These are phyloP conservation scores for Drosophila mojavensis DNA, from an alignment of 1,140 invertebrate species.

Conservation along the genomic window DNA sequence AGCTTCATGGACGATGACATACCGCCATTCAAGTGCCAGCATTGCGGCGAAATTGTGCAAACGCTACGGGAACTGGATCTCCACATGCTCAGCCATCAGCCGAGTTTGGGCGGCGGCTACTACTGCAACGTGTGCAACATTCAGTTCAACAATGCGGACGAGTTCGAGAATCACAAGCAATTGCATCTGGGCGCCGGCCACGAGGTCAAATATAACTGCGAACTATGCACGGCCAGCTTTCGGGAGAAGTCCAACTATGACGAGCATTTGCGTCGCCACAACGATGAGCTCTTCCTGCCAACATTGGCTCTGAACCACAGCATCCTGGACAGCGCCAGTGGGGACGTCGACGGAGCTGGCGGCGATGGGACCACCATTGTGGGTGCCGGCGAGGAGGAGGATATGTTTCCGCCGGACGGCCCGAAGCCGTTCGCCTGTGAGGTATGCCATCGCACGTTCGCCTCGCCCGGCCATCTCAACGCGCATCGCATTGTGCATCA, in stretches of 20 bases:
- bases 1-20: constrained; percentile 78
- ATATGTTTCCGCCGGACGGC: constrained; percentile 33
- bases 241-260: constrained; percentile 77
- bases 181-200: constrained; percentile 61
- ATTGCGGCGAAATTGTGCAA: constrained; percentile 71
- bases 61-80: constrained; percentile 71
- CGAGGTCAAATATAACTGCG: constrained; percentile 72
- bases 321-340: constrained; percentile 51
- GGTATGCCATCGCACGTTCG: constrained; percentile 67
- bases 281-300: constrained; percentile 75
- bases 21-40: constrained; percentile 77
- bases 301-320: constrained; percentile 68
- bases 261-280: constrained; percentile 77
- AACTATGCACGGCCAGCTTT: constrained; percentile 79
- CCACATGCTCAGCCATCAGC: constrained; percentile 71
- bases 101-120: constrained; percentile 58
- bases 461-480: constrained; percentile 64
- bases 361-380: not conserved
- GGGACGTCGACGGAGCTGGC: constrained; percentile 17
- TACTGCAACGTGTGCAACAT: constrained; percentile 70
- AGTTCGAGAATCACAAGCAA: constrained; percentile 74
- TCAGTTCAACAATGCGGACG: constrained; percentile 63
- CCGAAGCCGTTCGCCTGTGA: constrained; percentile 64
- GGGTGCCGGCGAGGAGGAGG: constrained; percentile 29
- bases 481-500: constrained; percentile 72